Evolutionary conservation across 2,888 invertebrate genomes (phyloP).

Genomic region (Leptodirus hochenwartii): DNA sequence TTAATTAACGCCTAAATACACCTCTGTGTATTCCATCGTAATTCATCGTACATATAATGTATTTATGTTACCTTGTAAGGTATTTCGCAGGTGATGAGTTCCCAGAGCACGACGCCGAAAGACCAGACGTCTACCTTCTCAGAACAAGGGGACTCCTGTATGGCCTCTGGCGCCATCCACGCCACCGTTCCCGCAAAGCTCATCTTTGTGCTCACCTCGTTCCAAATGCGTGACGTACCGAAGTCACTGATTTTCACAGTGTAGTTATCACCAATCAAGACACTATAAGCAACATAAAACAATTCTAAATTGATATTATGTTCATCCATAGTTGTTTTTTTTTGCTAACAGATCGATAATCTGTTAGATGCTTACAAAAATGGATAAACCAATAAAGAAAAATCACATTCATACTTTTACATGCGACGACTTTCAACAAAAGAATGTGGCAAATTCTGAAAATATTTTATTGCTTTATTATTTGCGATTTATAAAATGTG

Average conservation of each 20-base stretch:
- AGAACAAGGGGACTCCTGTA: conserved; percentile 88
- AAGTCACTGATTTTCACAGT: conserved; percentile 93
- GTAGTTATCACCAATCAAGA: conserved; percentile 54
- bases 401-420: neutral
- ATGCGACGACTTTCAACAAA: too few relatives aligned
- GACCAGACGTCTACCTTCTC: conserved; percentile 99
- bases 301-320: neutral
- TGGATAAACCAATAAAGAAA: neutral
- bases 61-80: too few relatives aligned
- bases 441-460: too few relatives aligned
- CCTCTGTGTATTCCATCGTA: too few relatives aligned
- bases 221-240: conserved; percentile 89
- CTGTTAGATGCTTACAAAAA: neutral
- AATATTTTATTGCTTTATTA: too few relatives aligned
- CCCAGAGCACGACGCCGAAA: conserved; percentile 96
- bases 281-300: conserved; percentile 33
- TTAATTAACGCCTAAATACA: too few relatives aligned
- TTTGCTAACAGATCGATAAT: neutral
- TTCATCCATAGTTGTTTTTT: neutral
- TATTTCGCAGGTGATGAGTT: conserved; percentile 83
- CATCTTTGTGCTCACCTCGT: conserved; percentile 91
- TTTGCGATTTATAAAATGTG: too few relatives aligned
- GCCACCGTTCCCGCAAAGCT: conserved; percentile 96
- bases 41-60: too few relatives aligned
- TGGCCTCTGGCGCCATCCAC: conserved; percentile 99